A percentile compares a stretch with the other conserved stretches of the same genome.
phyloP scores from a whole-genome alignment of 1,140 invertebrate species.

The Zelostemma sp. region DNA sequence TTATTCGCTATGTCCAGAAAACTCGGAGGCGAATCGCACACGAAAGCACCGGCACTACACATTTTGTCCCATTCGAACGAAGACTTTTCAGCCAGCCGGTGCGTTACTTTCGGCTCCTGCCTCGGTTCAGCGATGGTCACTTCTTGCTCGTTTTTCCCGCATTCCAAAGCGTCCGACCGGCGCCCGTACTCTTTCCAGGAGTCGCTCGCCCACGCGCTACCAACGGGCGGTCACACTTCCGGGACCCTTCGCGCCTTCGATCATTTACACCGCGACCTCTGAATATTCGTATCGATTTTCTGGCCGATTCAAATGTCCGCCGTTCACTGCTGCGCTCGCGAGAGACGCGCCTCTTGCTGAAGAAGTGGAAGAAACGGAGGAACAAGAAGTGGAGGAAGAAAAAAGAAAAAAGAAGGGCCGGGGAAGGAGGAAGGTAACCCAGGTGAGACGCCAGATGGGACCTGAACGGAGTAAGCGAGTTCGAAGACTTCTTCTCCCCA shows the following conservation, averaged over 20 bases:
- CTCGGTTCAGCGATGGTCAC: background rate
- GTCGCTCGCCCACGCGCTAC: background rate
- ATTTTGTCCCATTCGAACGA: too few relatives aligned
- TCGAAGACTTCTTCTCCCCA: slow-evolving; percentile 38
- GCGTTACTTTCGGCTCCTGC: background rate
- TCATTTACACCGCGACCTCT: too few relatives aligned
- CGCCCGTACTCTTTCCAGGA: too few relatives aligned
- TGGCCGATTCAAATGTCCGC: background rate
- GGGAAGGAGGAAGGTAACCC: slow-evolving; percentile 33
- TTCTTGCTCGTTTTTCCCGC: slow-evolving; percentile 12
- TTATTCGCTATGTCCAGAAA: too few relatives aligned
- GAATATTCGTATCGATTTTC: background rate
- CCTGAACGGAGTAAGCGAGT: slow-evolving; percentile 47
- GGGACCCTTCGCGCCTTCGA: background rate
- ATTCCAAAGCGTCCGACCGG: background rate
- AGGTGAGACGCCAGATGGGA: slow-evolving; percentile 62
- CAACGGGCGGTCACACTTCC: background rate
- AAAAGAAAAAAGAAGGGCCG: slow-evolving; percentile 15
- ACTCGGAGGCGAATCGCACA: too few relatives aligned
- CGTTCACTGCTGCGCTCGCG: background rate
- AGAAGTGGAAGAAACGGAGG: slow-evolving; percentile 38
- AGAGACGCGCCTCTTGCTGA: slow-evolving; percentile 3
- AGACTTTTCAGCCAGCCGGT: too few relatives aligned
- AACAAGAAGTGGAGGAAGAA: slow-evolving; percentile 20
- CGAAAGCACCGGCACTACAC: background rate